Evolutionary conservation across 2,797 vertebrate genomes (phyloP), one percentile per base, ranked within the genome.

Genomic region (Apodemus agrarius): DNA sequence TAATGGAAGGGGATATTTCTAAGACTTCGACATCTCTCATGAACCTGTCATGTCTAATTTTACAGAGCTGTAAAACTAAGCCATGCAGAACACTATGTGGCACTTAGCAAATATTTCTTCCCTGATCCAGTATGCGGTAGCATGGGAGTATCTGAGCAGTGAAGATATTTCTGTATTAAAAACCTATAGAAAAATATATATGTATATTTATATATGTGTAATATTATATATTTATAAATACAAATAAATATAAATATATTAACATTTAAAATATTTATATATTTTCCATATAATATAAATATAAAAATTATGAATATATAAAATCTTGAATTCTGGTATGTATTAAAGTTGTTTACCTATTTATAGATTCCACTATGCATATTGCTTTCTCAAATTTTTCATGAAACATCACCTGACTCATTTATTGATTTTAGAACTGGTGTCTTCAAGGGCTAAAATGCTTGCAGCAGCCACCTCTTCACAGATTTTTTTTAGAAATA

Each of bases 181-280:
- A 96, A 90, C 6, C 46, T 93, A 95, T 43, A 82, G 57, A 46
- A 11, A 75, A 95, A 80, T 29, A 37, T 69, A 80, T 59, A 89
- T 5, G 74, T 12, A 46, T 19, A n/a, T 14, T 22, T 7, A n/a
- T 6, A 72, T 10, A 76, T 14, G 19, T 63, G 31, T 67, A 67
- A 54, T 19, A 34, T 14, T n/a, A n/a, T 69, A 69, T 69, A 69
- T 69, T 69, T 34, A 63, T 63, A 63, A 63, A 34, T 31, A 65
- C 29, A 26, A 63, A n/a, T n/a, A 69, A 69, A 72, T 37, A 21
- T 72, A 37, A 72, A 72, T 37, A 72, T 69, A 21, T 72, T 72
- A 7, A 21, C 16, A n/a, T 52, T 52, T 21, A 37, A 37, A 21
- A 17, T 72, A 72, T 72, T 37, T 72, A 8, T 72, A 37, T 37